A percentile compares a stretch with the other conserved stretches of the same genome.
phyloP scores from a whole-genome alignment of 2,113 vertebrate genomes.

The Lepus americanus region DNA sequence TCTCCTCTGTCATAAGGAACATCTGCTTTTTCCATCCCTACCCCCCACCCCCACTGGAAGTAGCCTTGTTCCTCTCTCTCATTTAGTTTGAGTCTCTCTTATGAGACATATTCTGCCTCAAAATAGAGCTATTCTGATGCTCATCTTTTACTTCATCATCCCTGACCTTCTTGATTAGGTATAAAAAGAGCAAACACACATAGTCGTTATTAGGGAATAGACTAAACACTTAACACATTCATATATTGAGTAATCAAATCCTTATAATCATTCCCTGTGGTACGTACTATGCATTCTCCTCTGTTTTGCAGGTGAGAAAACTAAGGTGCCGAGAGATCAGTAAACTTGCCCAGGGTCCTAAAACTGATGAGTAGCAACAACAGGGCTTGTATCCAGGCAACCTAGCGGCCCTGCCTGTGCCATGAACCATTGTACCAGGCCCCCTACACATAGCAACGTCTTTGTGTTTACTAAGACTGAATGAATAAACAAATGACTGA shows the following conservation, averaged over 20 bases:
- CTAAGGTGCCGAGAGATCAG: neutral
- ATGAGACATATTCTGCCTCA: neutral
- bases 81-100: neutral
- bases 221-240: neutral
- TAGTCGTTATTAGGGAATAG: neutral
- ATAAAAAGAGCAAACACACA: neutral
- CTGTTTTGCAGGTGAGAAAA: neutral
- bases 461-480: neutral
- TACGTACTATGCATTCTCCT: too few species aligned
- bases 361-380: neutral
- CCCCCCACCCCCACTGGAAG: neutral
- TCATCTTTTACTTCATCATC: neutral
- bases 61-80: neutral
- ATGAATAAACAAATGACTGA: neutral
- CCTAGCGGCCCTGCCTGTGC: neutral
- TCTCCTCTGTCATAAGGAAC: neutral
- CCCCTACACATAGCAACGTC: neutral
- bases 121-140: neutral
- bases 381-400: neutral
- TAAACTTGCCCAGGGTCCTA: neutral
- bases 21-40: neutral
- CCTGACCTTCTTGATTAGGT: neutral
- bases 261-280: neutral
- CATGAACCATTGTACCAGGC: neutral
- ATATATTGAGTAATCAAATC: neutral